Evolutionary conservation across 1,140 invertebrate genomes (phyloP).

Genomic region (Orius laevigatus): DNA sequence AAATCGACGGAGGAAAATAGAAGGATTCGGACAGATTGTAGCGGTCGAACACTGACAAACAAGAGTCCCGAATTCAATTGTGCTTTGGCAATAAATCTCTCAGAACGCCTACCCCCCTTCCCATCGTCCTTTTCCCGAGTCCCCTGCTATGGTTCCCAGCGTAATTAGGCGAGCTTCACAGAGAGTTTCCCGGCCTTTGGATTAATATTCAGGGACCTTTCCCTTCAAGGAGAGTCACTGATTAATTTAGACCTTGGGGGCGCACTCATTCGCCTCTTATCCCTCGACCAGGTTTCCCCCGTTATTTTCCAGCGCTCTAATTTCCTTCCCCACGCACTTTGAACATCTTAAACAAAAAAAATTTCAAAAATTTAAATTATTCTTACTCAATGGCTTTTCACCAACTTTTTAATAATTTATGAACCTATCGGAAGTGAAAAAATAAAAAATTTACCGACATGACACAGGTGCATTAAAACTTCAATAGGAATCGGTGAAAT

Average conservation of each 20-base stretch:
- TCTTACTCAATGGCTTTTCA: too few species aligned
- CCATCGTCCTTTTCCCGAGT: not conserved
- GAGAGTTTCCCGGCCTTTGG: not conserved
- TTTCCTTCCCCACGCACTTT: too few species aligned
- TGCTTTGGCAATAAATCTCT: slow-evolving; percentile 4
- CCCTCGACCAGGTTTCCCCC: too few species aligned
- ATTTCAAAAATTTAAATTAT: too few species aligned
- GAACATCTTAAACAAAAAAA: too few species aligned
- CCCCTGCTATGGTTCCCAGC: not conserved
- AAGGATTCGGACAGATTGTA: slow-evolving; percentile 6
- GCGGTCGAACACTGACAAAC: slow-evolving; percentile 6
- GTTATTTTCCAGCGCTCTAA: too few species aligned
- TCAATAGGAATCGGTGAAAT: too few species aligned
- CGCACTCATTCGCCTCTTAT: too few species aligned
- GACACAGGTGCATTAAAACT: too few species aligned
- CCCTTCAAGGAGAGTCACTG: slow-evolving; percentile 1
- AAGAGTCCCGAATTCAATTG: slow-evolving; percentile 7
- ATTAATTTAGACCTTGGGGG: slow-evolving; percentile 1
- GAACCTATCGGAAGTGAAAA: too few species aligned
- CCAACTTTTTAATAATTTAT: too few species aligned
- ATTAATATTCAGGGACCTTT: slow-evolving; percentile 7
- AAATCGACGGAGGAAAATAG: not conserved
- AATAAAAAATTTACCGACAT: too few species aligned
- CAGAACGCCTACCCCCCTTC: not conserved
- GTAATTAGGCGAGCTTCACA: slow-evolving; percentile 4